phyloP scores from a whole-genome alignment of 2,113 vertebrate species.

The Albula goreensis region DNA sequence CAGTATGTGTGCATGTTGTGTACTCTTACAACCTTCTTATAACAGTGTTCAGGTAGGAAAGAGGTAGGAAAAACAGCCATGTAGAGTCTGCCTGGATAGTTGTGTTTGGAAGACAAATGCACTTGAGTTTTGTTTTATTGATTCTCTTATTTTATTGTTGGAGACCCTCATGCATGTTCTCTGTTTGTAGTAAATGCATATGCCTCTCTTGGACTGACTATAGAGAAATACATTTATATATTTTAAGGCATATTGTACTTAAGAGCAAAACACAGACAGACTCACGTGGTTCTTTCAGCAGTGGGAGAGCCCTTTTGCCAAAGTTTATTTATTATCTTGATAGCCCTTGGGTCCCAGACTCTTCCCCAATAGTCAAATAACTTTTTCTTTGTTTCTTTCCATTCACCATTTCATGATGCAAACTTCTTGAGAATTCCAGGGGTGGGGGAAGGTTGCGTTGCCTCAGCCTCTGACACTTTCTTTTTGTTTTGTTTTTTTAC shows the following conservation, averaged over 20 bases:
- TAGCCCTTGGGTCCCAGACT: not conserved
- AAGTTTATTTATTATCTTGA: not conserved
- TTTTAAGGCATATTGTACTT: not conserved
- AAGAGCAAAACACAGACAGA: not conserved
- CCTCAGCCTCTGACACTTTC: no score
- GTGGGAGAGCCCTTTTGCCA: not conserved
- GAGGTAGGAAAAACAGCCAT: no score
- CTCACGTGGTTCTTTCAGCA: not conserved
- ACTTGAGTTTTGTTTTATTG: not conserved
- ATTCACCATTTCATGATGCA: not conserved
- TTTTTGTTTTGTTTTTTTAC: not conserved
- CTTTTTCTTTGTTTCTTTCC: not conserved
- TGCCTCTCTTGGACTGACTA: not conserved
- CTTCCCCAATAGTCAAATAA: not conserved
- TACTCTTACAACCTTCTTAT: not conserved
- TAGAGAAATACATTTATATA: not conserved
- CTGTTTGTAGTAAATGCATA: not conserved
- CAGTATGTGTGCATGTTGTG: not conserved
- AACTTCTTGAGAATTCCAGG: not conserved
- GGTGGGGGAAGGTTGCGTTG: no score
- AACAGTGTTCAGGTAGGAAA: no score
- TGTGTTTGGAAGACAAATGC: not conserved
- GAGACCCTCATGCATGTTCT: not conserved
- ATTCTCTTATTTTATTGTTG: not conserved
- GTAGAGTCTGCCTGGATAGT: not conserved